Percentiles rank a stretch among this genome's conserved stretches.
These are phyloP conservation scores for Silvanus unidentatus DNA, from an alignment of 2,888 invertebrate genomes.

Conservation along the genomic window DNA sequence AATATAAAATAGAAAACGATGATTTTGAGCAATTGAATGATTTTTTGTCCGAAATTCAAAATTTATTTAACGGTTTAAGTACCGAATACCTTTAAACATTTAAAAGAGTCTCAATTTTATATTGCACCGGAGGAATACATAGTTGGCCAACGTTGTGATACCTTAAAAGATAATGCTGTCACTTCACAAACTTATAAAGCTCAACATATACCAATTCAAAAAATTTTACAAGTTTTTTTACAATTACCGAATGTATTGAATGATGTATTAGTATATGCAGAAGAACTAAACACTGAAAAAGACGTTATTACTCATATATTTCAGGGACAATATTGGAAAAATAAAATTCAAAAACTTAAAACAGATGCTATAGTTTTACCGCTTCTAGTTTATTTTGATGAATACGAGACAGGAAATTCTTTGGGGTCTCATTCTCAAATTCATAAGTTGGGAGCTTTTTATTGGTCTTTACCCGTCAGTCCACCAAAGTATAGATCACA, in stretches of 20 bases:
- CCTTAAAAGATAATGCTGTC: not conserved
- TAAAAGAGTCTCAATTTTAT: too few species aligned
- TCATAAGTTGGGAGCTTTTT: slow-evolving; percentile 23
- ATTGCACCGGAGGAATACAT: not conserved
- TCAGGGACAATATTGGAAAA: not conserved
- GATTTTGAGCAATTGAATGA: too few species aligned
- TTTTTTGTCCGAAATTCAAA: too few species aligned
- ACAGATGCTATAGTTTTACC: not conserved
- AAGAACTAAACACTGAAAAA: not conserved
- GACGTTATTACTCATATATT: not conserved
- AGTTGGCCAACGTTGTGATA: not conserved
- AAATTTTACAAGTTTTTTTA: not conserved
- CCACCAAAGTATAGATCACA: slow-evolving; percentile 14
- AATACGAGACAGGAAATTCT: slow-evolving; percentile 20
- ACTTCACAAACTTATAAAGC: not conserved
- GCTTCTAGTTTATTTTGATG: slow-evolving; percentile 18
- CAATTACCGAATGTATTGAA: not conserved
- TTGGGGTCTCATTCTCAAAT: slow-evolving; percentile 20
- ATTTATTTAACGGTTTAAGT: too few species aligned
- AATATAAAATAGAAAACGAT: too few species aligned
- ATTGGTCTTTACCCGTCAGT: slow-evolving; percentile 17
- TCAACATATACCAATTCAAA: not conserved
- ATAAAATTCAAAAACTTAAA: not conserved
- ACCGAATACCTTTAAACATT: too few species aligned
- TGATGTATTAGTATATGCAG: not conserved